Evolutionary conservation across 2,113 vertebrate genomes (phyloP), one percentile per base, ranked within the genome.

Genomic region (Progne subis): DNA sequence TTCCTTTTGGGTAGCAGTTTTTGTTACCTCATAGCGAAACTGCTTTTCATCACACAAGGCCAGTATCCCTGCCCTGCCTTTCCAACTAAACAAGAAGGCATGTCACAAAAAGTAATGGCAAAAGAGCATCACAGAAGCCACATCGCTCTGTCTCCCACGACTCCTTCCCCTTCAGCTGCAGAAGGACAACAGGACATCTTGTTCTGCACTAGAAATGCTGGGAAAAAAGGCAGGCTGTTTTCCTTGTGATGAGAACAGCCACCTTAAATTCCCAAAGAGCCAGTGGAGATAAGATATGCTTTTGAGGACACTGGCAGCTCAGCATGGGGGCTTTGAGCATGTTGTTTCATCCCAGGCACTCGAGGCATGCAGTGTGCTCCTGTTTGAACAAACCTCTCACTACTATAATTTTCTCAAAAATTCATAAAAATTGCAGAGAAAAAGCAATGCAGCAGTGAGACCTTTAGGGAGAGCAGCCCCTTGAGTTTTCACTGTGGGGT

Each of bases 391-490:
- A 55, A 67, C 41, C 14, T 70, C 29, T 78, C 32, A 21, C 39
- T 43, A 8, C 12, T 23, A 15, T 23, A 34, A 1, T 75, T 78
- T 71, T 71, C 43, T 79, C 16, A 59, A 29, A 21, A 43, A n/a
- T 26, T 52, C 43, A 37, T 14, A 3, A 39, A 31, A 79, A 57
- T 57, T 14, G 12, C 17, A 72, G 23, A 46, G 37, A 52, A 82
- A 59, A 14, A 23, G 4, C 11, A 78, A 41, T 14, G 14, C 14
- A 32, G 31, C 2, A 1, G 8, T 0, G 1, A 71, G 21, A 50
- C 1, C 12, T 12, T 59, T 41, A 31, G 8, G 3, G 6, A 53
- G 60, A 20, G 21, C 7, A 19, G 26, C 21, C 34, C 17, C 18
- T 60, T 2, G 2, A 8, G 14, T 64, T 74, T 70, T 19, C 24